These are phyloP conservation scores for Crossaster papposus DNA, from an alignment of 53 echinoderm and acorn worm genomes.

Conservation along the genomic window DNA sequence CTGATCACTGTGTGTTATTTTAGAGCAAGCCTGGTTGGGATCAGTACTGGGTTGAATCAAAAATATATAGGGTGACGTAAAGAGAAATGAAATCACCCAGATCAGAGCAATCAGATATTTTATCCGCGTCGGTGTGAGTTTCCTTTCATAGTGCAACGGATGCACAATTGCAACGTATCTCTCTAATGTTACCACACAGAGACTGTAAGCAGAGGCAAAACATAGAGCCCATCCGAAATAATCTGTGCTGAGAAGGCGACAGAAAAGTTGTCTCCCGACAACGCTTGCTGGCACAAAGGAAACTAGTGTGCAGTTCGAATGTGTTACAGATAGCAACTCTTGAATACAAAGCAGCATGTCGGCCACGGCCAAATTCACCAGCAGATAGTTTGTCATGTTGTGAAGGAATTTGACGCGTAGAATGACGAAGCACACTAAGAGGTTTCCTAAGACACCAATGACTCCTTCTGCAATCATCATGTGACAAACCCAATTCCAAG, in stretches of 20 bases:
- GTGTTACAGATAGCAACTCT: no score
- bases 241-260: neutral
- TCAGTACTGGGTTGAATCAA: no score
- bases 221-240: neutral
- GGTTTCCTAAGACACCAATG: constrained; percentile 10
- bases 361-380: constrained; percentile 40
- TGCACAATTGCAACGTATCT: constrained; percentile 36
- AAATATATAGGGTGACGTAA: no score
- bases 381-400: constrained; percentile 34
- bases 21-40: no score
- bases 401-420: constrained; percentile 26
- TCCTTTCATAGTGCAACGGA: constrained; percentile 13
- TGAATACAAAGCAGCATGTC: constrained; percentile 8
- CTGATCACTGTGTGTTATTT: no score
- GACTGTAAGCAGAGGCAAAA: constrained; percentile 14
- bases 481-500: neutral
- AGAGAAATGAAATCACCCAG: neutral
- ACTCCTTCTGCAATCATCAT: neutral
- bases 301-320: no score
- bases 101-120: neutral
- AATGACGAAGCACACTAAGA: constrained; percentile 41
- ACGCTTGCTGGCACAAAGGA: no score
- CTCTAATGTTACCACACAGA: constrained; percentile 36
- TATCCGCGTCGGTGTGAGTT: neutral
- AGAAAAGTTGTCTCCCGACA: constrained; percentile 12